phyloP scores from a whole-genome alignment of 2,797 vertebrate genomes.

The Etheostoma nigrum region DNA sequence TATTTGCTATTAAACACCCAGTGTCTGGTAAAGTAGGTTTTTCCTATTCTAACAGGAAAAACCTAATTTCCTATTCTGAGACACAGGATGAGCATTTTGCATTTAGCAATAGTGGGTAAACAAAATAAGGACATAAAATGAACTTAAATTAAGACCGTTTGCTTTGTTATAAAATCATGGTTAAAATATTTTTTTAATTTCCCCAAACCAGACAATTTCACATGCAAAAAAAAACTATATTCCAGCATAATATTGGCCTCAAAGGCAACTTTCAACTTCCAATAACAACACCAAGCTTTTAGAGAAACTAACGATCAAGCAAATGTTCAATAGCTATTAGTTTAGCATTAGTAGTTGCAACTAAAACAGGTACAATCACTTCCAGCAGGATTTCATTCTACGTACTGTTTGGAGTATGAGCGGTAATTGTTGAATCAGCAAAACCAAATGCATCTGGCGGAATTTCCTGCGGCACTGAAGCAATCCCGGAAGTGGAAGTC shows the following conservation, averaged over 20 bases:
- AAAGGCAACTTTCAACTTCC: conserved; percentile 4
- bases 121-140: not conserved
- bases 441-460: too few relatives aligned
- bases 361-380: conserved; percentile 15
- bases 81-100: not conserved
- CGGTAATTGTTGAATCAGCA: not conserved
- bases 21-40: not conserved
- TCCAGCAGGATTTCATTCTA: conserved; percentile 1
- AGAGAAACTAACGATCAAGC: conserved; percentile 2
- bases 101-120: not conserved
- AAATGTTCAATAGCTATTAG: not conserved
- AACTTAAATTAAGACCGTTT: not conserved
- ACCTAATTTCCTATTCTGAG: not conserved
- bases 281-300: not conserved
- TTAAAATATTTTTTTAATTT: not conserved
- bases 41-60: not conserved
- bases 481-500: too few relatives aligned
- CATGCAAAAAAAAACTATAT: conserved; percentile 10
- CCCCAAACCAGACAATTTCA: conserved; percentile 3
- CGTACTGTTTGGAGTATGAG: not conserved
- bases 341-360: conserved; percentile 2
- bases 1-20: not conserved
- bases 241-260: not conserved
- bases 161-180: not conserved
- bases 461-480: too few relatives aligned